A percentile compares a stretch with the other conserved stretches of the same genome.
Conservation (phyloP, 2,113 vertebrate genomes). For the Platichthys flesus region DNA sequence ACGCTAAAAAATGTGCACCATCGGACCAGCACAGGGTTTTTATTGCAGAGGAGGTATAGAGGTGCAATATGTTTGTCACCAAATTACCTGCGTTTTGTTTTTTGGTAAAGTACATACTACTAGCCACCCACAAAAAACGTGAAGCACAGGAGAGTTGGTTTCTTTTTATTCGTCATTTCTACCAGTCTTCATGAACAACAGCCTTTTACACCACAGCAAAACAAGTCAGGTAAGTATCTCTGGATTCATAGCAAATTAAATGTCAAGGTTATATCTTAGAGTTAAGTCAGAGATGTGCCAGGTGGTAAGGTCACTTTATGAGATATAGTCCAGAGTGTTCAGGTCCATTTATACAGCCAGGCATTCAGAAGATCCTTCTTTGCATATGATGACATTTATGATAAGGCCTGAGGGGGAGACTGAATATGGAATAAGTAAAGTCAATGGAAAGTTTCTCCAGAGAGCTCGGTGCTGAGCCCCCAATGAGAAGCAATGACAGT, state of each 20-base stretch:
- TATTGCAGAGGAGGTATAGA: too few relatives aligned
- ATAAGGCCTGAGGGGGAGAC: slow-evolving; percentile 64
- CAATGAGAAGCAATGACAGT: slow-evolving; percentile 59
- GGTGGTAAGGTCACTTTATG: slow-evolving; percentile 33
- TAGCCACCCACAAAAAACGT: not conserved
- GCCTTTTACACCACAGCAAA: slow-evolving; percentile 8
- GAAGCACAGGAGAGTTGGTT: not conserved
- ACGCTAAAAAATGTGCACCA: too few relatives aligned
- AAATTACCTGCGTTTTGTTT: too few relatives aligned
- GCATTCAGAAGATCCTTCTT: slow-evolving; percentile 61
- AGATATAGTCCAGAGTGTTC: slow-evolving; percentile 41
- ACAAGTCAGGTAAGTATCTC: slow-evolving; percentile 9
- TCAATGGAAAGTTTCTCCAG: slow-evolving; percentile 39
- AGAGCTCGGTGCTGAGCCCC: slow-evolving; percentile 53
- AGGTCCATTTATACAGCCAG: slow-evolving; percentile 53
- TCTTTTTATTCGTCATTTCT: not conserved
- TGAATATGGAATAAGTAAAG: slow-evolving; percentile 65
- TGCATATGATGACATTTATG: slow-evolving; percentile 80
- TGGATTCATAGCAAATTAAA: slow-evolving; percentile 42
- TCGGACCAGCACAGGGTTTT: too few relatives aligned
- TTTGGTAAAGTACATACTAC: too few relatives aligned
- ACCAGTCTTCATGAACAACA: not conserved
- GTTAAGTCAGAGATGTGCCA: slow-evolving; percentile 19
- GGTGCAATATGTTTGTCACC: too few relatives aligned
- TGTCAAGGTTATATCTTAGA: slow-evolving; percentile 45